Percentiles rank a stretch among this genome's conserved stretches.
Evolutionary conservation across 2,888 invertebrate genomes (phyloP).

Genomic region (Odontocerum albicorne): DNA sequence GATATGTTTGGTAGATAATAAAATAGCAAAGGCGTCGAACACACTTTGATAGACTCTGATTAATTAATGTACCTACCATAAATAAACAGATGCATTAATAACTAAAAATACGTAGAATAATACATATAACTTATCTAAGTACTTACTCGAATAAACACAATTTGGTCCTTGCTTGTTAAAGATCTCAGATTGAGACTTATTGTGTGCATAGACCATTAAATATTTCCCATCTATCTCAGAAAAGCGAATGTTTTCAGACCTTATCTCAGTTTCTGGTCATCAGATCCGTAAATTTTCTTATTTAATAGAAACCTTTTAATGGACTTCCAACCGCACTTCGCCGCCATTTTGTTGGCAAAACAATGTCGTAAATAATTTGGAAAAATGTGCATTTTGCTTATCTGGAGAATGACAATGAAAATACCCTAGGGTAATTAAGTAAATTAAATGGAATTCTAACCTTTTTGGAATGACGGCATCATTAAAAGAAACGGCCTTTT

Average conservation of each 20-base stretch:
- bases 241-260: neutral
- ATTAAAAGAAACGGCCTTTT: constrained; percentile 20
- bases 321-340: constrained; percentile 13
- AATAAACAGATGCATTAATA: too few relatives aligned
- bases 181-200: too few relatives aligned
- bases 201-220: too few relatives aligned
- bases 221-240: too few relatives aligned
- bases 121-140: too few relatives aligned
- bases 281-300: neutral
- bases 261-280: neutral
- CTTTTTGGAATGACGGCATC: constrained; percentile 11
- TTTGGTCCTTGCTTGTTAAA: too few relatives aligned
- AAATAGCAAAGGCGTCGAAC: too few relatives aligned
- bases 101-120: too few relatives aligned
- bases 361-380: constrained; percentile 23
- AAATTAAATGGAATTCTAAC: constrained; percentile 27
- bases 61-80: too few relatives aligned
- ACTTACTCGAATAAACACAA: too few relatives aligned
- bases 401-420: constrained; percentile 32
- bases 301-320: constrained; percentile 3
- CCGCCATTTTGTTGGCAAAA: constrained; percentile 6
- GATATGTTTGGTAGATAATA: too few relatives aligned
- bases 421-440: constrained; percentile 28
- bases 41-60: too few relatives aligned
- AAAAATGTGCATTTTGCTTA: constrained; percentile 20